Evolutionary conservation across 2,797 vertebrate genomes (phyloP).

Genomic region (Poliocrania exsul): DNA sequence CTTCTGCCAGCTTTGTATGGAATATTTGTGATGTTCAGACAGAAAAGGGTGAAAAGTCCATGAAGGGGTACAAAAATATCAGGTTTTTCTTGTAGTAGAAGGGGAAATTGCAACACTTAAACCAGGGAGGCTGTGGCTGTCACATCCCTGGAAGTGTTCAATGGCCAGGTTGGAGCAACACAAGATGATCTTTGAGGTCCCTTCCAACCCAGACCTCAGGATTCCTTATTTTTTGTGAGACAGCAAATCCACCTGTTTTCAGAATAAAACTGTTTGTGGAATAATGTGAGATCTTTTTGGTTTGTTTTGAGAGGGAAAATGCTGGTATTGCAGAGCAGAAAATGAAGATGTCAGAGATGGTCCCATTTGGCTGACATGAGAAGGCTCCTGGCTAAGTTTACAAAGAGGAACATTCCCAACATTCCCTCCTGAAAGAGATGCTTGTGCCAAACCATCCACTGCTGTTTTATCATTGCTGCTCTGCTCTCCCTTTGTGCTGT

Average conservation of each 20-base stretch:
- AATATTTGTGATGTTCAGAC: background rate
- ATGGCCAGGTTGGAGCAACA: background rate
- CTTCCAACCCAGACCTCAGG: background rate
- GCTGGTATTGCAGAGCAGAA: background rate
- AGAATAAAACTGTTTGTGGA: background rate
- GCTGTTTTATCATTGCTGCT: slow-evolving; percentile 11
- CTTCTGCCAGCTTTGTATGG: background rate
- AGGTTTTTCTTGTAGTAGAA: background rate
- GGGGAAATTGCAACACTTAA: background rate
- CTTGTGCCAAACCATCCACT: background rate
- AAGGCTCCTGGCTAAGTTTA: slow-evolving; percentile 39
- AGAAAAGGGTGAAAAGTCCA: background rate
- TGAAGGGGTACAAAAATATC: background rate
- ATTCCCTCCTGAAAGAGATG: background rate
- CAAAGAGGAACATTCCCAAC: background rate
- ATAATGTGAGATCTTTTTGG: no score
- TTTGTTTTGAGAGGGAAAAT: background rate
- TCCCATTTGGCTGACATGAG: slow-evolving; percentile 29
- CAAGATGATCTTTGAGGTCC: background rate
- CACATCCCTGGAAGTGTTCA: background rate
- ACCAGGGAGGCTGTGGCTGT: background rate
- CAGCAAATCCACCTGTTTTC: background rate
- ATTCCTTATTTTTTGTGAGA: background rate
- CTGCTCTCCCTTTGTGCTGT: background rate
- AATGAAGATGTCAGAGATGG: slow-evolving; percentile 22